These are phyloP conservation scores for Microplitis demolitor DNA, from an alignment of 1,140 invertebrate genomes.

Conservation along the genomic window DNA sequence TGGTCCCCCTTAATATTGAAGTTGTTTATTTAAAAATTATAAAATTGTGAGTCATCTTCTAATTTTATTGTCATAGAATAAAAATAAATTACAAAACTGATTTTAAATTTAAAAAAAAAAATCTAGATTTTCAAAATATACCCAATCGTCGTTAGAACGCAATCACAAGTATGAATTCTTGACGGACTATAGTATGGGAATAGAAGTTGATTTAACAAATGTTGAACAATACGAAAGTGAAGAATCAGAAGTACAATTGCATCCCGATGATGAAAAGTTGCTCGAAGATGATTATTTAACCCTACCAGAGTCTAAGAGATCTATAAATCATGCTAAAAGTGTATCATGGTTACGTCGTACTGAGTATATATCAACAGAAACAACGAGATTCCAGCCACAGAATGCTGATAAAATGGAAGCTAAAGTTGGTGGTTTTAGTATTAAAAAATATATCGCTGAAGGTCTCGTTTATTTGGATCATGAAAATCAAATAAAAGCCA, in stretches of 20 bases:
- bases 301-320: slow-evolving; percentile 88
- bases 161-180: slow-evolving; percentile 96
- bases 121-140: slow-evolving; percentile 90
- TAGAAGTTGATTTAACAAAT: slow-evolving; percentile 95
- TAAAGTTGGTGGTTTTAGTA: slow-evolving; percentile 93
- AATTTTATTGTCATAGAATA: too few species aligned
- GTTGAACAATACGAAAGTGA: slow-evolving; percentile 85
- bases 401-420: slow-evolving; percentile 96
- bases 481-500: slow-evolving; percentile 96
- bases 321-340: slow-evolving; percentile 87
- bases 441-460: slow-evolving; percentile 94
- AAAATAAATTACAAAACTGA: too few species aligned
- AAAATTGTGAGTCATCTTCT: too few species aligned
- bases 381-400: slow-evolving; percentile 94
- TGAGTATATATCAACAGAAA: slow-evolving; percentile 99
- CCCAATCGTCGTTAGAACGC: slow-evolving; percentile 88
- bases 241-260: slow-evolving; percentile 73
- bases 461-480: slow-evolving; percentile 96
- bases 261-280: slow-evolving; percentile 89
- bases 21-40: too few species aligned
- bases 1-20: too few species aligned
- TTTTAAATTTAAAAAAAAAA: too few species aligned
- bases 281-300: slow-evolving; percentile 90
- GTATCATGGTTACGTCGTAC: slow-evolving; percentile 97
- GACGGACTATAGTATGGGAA: slow-evolving; percentile 95